Conservation (phyloP, 1,140 invertebrate species). For the Achroia grisella region DNA sequence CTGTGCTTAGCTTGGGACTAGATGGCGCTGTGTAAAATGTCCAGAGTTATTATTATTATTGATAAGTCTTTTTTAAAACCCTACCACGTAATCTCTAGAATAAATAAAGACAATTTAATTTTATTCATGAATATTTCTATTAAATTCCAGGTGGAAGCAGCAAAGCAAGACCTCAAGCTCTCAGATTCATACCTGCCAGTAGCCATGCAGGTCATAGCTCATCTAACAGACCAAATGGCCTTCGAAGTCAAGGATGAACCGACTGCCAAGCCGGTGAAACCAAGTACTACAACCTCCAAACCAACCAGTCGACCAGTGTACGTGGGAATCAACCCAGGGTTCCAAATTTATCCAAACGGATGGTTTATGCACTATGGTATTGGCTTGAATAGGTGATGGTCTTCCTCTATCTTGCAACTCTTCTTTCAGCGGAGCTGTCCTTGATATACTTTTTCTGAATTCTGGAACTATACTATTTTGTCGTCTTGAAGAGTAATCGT, state of each 20-base stretch:
- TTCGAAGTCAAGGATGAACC: slow-evolving; percentile 63
- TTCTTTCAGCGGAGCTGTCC: too few species aligned
- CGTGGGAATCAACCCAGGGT: slow-evolving; percentile 17
- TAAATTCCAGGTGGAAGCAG: slow-evolving; percentile 42
- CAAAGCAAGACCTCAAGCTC: slow-evolving; percentile 46
- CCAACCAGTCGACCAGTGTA: slow-evolving; percentile 22
- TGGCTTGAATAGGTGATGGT: slow-evolving; percentile 21
- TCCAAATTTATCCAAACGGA: slow-evolving; percentile 11
- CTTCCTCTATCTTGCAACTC: slow-evolving; percentile 9
- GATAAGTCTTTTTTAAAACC: too few species aligned
- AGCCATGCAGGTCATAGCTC: slow-evolving; percentile 75
- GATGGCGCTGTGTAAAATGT: too few species aligned
- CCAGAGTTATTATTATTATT: too few species aligned
- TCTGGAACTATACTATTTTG: too few species aligned
- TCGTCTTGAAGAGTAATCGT: too few species aligned
- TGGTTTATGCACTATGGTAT: slow-evolving; percentile 22
- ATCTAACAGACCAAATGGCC: slow-evolving; percentile 75
- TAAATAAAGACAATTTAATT: too few species aligned
- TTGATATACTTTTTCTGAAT: too few species aligned
- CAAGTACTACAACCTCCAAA: slow-evolving; percentile 13
- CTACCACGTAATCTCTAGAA: too few species aligned
- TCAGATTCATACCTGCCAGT: slow-evolving; percentile 73
- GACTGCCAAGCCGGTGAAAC: slow-evolving; percentile 15
- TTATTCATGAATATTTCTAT: not conserved
- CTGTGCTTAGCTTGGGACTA: too few species aligned